These are phyloP conservation scores for Drosophila nannoptera DNA, from an alignment of 1,140 invertebrate genomes.

Conservation along the genomic window DNA sequence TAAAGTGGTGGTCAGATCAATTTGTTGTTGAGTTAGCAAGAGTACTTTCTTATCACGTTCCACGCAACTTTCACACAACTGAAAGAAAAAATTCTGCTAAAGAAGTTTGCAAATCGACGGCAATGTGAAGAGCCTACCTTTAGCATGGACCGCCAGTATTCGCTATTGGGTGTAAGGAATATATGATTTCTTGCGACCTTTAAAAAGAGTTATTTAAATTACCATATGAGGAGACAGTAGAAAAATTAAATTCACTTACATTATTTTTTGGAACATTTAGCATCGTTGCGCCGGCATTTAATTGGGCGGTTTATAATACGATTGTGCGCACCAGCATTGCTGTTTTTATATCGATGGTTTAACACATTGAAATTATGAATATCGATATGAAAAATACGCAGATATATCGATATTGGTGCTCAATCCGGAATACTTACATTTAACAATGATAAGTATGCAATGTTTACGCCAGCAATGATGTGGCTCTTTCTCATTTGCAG, in stretches of 20 bases:
- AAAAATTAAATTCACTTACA: constrained; percentile 13
- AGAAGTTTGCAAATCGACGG: not conserved
- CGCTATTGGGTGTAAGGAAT: constrained; percentile 41
- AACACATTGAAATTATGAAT: too few species aligned
- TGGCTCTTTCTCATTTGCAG: too few species aligned
- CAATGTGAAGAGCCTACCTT: constrained; percentile 30
- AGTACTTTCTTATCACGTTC: constrained; percentile 41
- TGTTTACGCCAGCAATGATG: too few species aligned
- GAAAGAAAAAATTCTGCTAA: not conserved
- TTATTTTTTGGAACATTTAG: constrained; percentile 16
- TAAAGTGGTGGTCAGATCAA: not conserved
- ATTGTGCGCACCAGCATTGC: constrained; percentile 2
- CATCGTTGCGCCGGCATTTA: constrained; percentile 33
- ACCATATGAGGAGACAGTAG: constrained; percentile 9
- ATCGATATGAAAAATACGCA: not conserved
- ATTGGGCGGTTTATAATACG: constrained; percentile 14
- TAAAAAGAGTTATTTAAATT: not conserved
- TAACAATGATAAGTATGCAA: too few species aligned
- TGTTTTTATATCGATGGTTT: not conserved
- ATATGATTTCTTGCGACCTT: constrained; percentile 44
- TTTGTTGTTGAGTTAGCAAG: constrained; percentile 41
- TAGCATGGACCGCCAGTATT: constrained; percentile 41
- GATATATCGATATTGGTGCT: not conserved
- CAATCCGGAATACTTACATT: not conserved
- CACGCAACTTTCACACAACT: constrained; percentile 54